These are phyloP conservation scores for Tetraneura akinire DNA, from an alignment of 1,140 invertebrate genomes.

Conservation along the genomic window DNA sequence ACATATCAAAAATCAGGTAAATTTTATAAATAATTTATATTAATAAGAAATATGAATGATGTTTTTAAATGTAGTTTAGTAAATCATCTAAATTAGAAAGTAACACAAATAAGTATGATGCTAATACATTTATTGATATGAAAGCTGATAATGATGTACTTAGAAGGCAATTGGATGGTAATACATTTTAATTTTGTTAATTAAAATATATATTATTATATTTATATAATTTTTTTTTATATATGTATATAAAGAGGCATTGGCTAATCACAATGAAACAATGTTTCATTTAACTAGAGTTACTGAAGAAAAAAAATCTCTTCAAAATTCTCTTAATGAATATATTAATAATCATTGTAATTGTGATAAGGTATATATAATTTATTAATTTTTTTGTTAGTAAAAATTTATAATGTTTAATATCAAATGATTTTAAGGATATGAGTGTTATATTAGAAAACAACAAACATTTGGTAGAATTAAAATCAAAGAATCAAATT, in stretches of 20 bases:
- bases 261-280: slow-evolving; percentile 35
- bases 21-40: neutral
- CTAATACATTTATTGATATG: neutral
- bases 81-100: neutral
- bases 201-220: neutral
- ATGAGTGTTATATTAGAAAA: slow-evolving; percentile 31
- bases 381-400: neutral
- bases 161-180: slow-evolving; percentile 37
- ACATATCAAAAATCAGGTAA: slow-evolving; percentile 28
- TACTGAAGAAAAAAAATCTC: slow-evolving; percentile 47
- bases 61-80: neutral
- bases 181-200: neutral
- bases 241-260: slow-evolving; percentile 8
- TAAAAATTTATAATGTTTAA: neutral
- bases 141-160: slow-evolving; percentile 41
- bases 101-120: neutral
- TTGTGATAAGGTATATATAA: slow-evolving; percentile 37
- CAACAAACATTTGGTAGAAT: neutral
- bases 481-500: slow-evolving; percentile 32
- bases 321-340: slow-evolving; percentile 27
- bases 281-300: slow-evolving; percentile 42
- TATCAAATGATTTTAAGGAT: slow-evolving; percentile 9
- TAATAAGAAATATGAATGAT: neutral
- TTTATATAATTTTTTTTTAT: too few species aligned
- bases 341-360: slow-evolving; percentile 34